Evolutionary conservation across 2,797 vertebrate genomes (phyloP).

Genomic region (Eupleurogrammus muticus): DNA sequence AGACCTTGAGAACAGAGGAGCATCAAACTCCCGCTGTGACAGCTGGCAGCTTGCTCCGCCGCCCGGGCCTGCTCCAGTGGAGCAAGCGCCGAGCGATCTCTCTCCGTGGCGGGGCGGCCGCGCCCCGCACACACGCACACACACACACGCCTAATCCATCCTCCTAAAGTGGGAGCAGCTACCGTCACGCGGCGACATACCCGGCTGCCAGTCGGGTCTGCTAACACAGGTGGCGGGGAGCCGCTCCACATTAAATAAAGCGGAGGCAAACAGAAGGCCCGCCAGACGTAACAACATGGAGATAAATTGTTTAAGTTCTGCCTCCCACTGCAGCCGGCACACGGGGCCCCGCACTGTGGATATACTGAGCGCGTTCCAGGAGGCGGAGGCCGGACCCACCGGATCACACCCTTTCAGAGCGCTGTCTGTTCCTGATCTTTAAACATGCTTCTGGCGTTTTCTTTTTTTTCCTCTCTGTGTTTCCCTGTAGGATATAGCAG

Average conservation of each 20-base stretch:
- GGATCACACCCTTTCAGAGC: constrained; percentile 25
- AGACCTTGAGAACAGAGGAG: constrained; percentile 70
- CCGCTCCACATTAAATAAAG: constrained; percentile 53
- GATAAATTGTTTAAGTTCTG: constrained; percentile 68
- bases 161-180: constrained; percentile 52
- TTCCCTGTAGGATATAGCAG: constrained; percentile 29
- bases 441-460: constrained; percentile 32
- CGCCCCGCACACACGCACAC: too few relatives aligned
- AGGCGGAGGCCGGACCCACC: neutral
- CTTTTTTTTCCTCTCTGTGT: constrained; percentile 1
- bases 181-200: constrained; percentile 33
- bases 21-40: constrained; percentile 68
- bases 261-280: constrained; percentile 70
- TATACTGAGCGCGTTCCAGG: constrained; percentile 14
- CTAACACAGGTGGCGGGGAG: constrained; percentile 61
- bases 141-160: constrained; percentile 61
- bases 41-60: constrained; percentile 57
- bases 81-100: constrained; percentile 29
- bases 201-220: constrained; percentile 47
- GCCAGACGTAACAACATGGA: constrained; percentile 66
- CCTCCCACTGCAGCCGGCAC: constrained; percentile 30
- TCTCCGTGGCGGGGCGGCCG: constrained; percentile 26
- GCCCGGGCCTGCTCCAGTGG: constrained; percentile 41
- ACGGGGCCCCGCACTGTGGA: constrained; percentile 24
- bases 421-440: constrained; percentile 16